A percentile compares a stretch with the other conserved stretches of the same genome.
Evolutionary conservation across 2,113 vertebrate species (phyloP).

Genomic region (Heterotilapia buettikoferi): DNA sequence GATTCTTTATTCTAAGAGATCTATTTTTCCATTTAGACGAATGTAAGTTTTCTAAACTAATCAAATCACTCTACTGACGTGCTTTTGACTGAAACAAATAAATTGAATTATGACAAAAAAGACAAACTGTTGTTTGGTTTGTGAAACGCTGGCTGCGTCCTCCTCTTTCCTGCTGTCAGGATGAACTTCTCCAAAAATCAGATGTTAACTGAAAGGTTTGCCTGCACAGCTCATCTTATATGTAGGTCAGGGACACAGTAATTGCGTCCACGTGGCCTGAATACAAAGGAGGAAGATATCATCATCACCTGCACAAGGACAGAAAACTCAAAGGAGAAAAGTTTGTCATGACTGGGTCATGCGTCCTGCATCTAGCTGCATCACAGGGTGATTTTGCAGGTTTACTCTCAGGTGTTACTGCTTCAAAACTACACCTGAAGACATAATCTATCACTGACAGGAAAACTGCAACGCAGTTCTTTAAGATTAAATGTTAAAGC

Average conservation of each 20-base stretch:
- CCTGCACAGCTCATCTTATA: neutral
- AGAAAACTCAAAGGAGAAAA: neutral
- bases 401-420: neutral
- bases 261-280: neutral
- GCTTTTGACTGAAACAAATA: conserved; percentile 31
- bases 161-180: neutral
- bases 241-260: neutral
- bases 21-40: conserved; percentile 67
- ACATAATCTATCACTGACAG: neutral
- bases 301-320: neutral
- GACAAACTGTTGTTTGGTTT: neutral
- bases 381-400: neutral
- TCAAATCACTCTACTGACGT: conserved; percentile 5
- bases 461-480: neutral
- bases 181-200: neutral
- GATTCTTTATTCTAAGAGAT: conserved; percentile 34
- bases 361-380: neutral
- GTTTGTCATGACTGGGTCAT: neutral
- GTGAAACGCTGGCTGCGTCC: neutral
- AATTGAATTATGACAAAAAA: neutral
- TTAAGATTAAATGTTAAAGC: neutral
- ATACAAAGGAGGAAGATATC: neutral
- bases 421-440: neutral
- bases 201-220: neutral
- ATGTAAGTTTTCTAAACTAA: conserved; percentile 53